Conservation (phyloP, 2,888 invertebrate genomes). For the Philopedon plagiatum region DNA sequence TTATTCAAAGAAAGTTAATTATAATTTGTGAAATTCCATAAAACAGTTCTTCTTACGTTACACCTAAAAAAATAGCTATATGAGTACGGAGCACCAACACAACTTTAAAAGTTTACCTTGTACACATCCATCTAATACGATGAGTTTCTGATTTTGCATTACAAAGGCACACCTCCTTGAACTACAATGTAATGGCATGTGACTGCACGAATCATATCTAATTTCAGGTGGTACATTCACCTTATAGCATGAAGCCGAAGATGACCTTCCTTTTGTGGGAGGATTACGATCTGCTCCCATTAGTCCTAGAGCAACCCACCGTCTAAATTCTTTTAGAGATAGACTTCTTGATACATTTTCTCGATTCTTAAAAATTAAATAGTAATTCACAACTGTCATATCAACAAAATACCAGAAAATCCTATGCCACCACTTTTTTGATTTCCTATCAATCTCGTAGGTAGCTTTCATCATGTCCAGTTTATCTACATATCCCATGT, state of each 20-base stretch:
- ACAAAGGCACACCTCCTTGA: conserved; percentile 34
- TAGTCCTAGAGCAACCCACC: conserved; percentile 13
- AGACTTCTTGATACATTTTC: background rate
- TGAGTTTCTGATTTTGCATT: conserved; percentile 37
- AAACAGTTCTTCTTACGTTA: no score
- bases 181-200: conserved; percentile 48
- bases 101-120: no score
- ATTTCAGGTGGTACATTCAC: conserved; percentile 46
- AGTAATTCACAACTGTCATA: conserved; percentile 54
- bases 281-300: conserved; percentile 8
- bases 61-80: no score
- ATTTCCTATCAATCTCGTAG: conserved; percentile 60
- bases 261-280: conserved; percentile 20
- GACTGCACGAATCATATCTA: conserved; percentile 46
- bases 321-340: conserved; percentile 16
- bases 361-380: conserved; percentile 41
- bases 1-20: no score
- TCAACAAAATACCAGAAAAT: conserved; percentile 56
- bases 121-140: conserved; percentile 37
- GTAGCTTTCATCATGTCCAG: conserved; percentile 57
- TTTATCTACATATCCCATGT: conserved; percentile 62
- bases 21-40: no score
- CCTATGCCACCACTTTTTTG: conserved; percentile 59
- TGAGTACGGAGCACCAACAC: no score
- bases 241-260: conserved; percentile 42